phyloP scores from a whole-genome alignment of 2,888 invertebrate species.

The Orchestes rusci region DNA sequence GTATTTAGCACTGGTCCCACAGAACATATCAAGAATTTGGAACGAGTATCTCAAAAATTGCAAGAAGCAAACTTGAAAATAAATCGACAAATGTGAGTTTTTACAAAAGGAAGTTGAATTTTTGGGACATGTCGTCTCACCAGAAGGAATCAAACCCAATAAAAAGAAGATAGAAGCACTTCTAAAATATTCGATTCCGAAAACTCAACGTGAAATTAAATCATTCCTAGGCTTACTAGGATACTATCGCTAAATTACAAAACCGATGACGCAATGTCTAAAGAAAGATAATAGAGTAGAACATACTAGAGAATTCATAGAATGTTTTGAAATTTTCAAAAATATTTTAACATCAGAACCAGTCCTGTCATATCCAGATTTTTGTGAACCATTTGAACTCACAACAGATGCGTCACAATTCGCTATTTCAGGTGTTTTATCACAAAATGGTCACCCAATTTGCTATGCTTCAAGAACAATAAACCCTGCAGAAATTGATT shows the following conservation, averaged over 20 bases:
- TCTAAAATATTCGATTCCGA: conserved; percentile 16
- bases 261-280: conserved; percentile 14
- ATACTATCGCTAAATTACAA: conserved; percentile 15
- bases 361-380: conserved; percentile 24
- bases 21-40: conserved; percentile 14
- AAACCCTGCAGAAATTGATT: conserved; percentile 16
- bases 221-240: conserved; percentile 16
- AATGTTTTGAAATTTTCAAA: conserved; percentile 17
- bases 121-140: conserved; percentile 25
- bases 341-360: conserved; percentile 19
- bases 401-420: conserved; percentile 19
- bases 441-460: conserved; percentile 18
- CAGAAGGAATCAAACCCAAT: conserved; percentile 25
- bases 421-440: conserved; percentile 12
- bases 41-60: conserved; percentile 11
- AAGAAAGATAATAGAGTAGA: conserved; percentile 18
- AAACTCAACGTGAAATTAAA: conserved; percentile 16
- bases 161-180: conserved; percentile 18
- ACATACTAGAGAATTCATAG: conserved; percentile 13
- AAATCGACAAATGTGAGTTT: conserved; percentile 24
- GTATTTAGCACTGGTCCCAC: conserved; percentile 14
- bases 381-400: no score
- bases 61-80: conserved; percentile 17
- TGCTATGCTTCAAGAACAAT: conserved; percentile 7
- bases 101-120: conserved; percentile 18